A percentile compares a stretch with the other conserved stretches of the same genome.
Evolutionary conservation across 2,113 vertebrate species (phyloP).

Genomic region (Chaetorhynchus papuensis): DNA sequence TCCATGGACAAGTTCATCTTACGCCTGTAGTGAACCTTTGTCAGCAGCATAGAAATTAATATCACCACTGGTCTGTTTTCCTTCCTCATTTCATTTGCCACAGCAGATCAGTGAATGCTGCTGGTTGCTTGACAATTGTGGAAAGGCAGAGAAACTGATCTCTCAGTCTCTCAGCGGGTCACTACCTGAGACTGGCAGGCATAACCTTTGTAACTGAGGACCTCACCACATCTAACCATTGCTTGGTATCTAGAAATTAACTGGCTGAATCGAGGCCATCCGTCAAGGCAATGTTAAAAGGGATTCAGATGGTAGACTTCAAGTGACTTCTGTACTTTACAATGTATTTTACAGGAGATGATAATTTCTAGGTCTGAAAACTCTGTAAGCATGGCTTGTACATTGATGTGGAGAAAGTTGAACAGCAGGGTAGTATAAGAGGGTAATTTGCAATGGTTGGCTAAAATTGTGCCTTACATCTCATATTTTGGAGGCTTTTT

Average conservation of each 20-base stretch:
- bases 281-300: neutral
- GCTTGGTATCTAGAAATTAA: neutral
- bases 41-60: neutral
- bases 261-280: neutral
- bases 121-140: neutral
- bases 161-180: neutral
- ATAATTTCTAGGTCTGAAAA: neutral
- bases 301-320: neutral
- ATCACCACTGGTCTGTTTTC: neutral
- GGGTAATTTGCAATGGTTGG: neutral
- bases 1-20: neutral
- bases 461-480: neutral
- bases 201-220: neutral
- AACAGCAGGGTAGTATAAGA: neutral
- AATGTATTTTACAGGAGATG: neutral
- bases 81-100: neutral
- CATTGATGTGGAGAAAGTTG: neutral
- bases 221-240: neutral
- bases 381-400: neutral
- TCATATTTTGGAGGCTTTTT: neutral
- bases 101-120: neutral
- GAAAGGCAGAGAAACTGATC: neutral
- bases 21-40: neutral
- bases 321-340: neutral
- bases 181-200: neutral